Percentiles rank a stretch among this genome's conserved stretches.
phyloP scores from a whole-genome alignment of 2,888 invertebrate genomes.

The Leptopilina myrica region DNA sequence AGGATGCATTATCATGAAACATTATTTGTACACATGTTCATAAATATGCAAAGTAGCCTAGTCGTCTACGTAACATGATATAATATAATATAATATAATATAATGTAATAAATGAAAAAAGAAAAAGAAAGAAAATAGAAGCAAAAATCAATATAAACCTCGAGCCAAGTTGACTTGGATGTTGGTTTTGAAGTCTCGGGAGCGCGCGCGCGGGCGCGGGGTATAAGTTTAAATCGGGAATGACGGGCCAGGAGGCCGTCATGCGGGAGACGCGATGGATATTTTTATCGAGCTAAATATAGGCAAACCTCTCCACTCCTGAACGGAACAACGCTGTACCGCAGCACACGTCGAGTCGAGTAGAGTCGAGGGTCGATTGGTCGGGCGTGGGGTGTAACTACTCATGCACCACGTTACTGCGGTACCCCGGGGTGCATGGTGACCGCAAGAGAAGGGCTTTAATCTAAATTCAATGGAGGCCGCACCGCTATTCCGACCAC shows the following conservation, averaged over 20 bases:
- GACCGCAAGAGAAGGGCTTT: constrained; percentile 62
- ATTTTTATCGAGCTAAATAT: constrained; percentile 76
- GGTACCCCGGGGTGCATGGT: constrained; percentile 59
- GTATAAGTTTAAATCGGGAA: constrained; percentile 72
- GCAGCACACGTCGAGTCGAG: constrained; percentile 41
- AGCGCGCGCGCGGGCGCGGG: constrained; percentile 51
- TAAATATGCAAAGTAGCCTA: too few species aligned
- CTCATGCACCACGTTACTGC: constrained; percentile 61
- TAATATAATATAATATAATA: neutral
- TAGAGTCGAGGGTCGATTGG: constrained; percentile 41
- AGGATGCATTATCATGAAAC: constrained; percentile 20
- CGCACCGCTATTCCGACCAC: constrained; percentile 38
- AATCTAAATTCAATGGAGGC: constrained; percentile 60
- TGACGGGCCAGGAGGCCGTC: constrained; percentile 74
- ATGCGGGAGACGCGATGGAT: constrained; percentile 75
- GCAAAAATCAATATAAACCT: too few species aligned
- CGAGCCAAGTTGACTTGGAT: constrained; percentile 47
- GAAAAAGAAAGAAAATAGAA: too few species aligned
- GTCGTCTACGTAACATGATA: neutral
- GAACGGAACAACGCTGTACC: constrained; percentile 63
- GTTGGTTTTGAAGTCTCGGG: constrained; percentile 35
- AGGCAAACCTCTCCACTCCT: constrained; percentile 72
- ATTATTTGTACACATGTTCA: constrained; percentile 14
- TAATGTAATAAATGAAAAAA: neutral
- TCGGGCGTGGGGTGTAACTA: constrained; percentile 60